Evolutionary conservation across 2,888 invertebrate genomes (phyloP).

Genomic region (Ennomos quercinarius): DNA sequence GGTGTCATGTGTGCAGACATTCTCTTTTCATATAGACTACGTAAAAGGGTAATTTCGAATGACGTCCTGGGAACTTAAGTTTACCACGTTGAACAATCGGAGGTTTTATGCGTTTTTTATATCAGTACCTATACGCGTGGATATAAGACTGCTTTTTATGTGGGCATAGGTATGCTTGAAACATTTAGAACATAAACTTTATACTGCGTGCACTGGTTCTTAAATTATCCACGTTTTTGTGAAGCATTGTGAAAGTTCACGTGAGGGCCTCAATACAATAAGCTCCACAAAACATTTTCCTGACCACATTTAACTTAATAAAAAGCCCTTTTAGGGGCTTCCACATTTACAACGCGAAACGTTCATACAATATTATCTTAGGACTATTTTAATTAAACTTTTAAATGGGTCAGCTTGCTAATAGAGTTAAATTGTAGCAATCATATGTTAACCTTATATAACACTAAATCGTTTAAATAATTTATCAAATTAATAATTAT

Average conservation of each 20-base stretch:
- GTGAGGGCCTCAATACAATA: constrained; percentile 31
- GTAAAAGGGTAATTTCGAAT: constrained; percentile 66
- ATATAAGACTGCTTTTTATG: constrained; percentile 21
- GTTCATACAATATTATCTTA: constrained; percentile 66
- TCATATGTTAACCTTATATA: constrained; percentile 22
- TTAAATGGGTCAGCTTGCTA: constrained; percentile 53
- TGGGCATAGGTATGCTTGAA: constrained; percentile 2
- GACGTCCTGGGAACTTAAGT: constrained; percentile 46
- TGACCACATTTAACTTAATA: constrained; percentile 46
- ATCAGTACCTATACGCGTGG: constrained; percentile 18
- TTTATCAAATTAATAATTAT: background rate
- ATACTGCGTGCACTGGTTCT: no score
- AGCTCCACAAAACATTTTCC: constrained; percentile 28
- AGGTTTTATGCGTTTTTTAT: constrained; percentile 35
- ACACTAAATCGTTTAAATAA: constrained; percentile 5
- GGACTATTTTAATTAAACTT: constrained; percentile 70
- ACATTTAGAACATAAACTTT: constrained; percentile 4
- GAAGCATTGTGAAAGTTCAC: constrained; percentile 21
- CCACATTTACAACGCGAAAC: constrained; percentile 54
- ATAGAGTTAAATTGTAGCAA: constrained; percentile 43
- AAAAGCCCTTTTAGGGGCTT: constrained; percentile 53
- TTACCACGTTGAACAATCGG: constrained; percentile 45
- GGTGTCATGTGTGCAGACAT: constrained; percentile 74
- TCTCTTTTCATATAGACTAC: constrained; percentile 72
- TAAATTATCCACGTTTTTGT: constrained; percentile 17